These are phyloP conservation scores for Empidonax traillii DNA, from an alignment of 2,113 vertebrate species.

Conservation along the genomic window DNA sequence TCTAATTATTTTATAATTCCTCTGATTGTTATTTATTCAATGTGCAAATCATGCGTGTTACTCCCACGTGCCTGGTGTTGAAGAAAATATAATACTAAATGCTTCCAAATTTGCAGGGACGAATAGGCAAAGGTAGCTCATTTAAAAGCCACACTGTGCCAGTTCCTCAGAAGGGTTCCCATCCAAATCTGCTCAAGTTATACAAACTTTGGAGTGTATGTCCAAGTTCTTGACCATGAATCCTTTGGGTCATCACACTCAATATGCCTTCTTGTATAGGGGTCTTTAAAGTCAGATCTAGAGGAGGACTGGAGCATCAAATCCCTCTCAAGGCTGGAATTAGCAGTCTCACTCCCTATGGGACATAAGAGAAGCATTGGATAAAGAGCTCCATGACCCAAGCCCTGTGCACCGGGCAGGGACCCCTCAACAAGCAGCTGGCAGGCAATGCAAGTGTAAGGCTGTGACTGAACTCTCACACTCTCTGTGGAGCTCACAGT, in stretches of 20 bases:
- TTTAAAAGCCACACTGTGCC: background rate
- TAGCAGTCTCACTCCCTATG: background rate
- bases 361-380: background rate
- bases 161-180: background rate
- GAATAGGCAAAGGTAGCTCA: background rate
- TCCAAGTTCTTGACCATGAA: background rate
- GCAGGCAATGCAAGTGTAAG: background rate
- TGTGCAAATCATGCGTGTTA: background rate
- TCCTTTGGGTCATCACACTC: background rate
- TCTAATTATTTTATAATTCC: conserved; percentile 14
- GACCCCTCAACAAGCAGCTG: background rate
- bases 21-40: conserved; percentile 15
- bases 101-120: background rate
- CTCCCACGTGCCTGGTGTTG: background rate
- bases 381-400: background rate
- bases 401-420: background rate
- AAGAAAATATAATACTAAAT: background rate
- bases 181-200: background rate
- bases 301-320: background rate
- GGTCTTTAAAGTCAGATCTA: background rate
- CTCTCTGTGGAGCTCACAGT: background rate
- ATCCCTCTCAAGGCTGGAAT: background rate
- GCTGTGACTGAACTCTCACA: background rate
- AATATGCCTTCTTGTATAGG: background rate
- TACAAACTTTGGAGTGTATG: background rate